phyloP scores from a whole-genome alignment of 2,888 invertebrate species.

The Argyresthia goedartella region DNA sequence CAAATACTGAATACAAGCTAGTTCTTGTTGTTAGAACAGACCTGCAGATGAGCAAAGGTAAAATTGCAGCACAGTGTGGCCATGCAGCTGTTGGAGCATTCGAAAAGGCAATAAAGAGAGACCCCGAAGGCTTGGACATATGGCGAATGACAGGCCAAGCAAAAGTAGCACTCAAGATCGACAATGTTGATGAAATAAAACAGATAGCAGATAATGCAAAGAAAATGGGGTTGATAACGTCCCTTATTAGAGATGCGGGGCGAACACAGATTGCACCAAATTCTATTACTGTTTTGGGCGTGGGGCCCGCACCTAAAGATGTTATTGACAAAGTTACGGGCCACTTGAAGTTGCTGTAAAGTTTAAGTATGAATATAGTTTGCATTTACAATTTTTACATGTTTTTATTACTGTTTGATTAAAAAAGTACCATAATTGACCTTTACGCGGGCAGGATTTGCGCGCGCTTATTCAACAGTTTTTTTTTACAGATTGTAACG shows the following conservation, averaged over 20 bases:
- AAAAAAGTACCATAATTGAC: no score
- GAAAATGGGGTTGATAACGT: conserved; percentile 76
- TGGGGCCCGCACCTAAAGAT: conserved; percentile 90
- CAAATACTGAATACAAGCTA: conserved; percentile 79
- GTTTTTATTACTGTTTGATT: no score
- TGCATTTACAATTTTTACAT: no score
- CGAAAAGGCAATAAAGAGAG: conserved; percentile 74
- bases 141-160: conserved; percentile 83
- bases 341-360: conserved; percentile 85
- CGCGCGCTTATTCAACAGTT: no score
- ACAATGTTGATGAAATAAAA: conserved; percentile 80
- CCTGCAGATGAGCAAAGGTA: conserved; percentile 95
- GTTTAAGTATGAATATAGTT: no score
- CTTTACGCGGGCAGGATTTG: no score
- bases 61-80: conserved; percentile 94
- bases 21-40: conserved; percentile 90
- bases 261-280: conserved; percentile 93
- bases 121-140: conserved; percentile 68
- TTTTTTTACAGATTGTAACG: no score
- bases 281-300: conserved; percentile 89
- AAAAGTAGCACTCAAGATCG: conserved; percentile 88
- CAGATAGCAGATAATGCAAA: conserved; percentile 79
- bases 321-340: conserved; percentile 87
- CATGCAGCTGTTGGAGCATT: conserved; percentile 94
- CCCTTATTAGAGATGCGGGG: conserved; percentile 90